Percentiles rank a stretch among this genome's conserved stretches.
Conservation (phyloP, 2,888 invertebrate genomes). For the Frankliniella intonsa region DNA sequence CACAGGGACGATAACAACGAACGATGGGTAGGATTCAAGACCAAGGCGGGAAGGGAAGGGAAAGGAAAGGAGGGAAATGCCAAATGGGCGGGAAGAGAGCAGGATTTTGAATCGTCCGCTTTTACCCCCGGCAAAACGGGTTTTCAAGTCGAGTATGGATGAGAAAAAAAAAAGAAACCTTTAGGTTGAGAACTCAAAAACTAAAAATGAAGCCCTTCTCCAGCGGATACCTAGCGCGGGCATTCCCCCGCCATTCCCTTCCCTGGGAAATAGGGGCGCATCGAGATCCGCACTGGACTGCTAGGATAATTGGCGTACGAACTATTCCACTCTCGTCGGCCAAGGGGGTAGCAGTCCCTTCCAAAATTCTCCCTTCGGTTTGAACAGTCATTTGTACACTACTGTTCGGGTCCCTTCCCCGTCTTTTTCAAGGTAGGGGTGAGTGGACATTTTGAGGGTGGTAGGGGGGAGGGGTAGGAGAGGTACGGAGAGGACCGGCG, state of each 20-base stretch:
- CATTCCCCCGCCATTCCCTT: too few relatives aligned
- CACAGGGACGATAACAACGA: conserved; percentile 52
- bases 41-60: conserved; percentile 37
- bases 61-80: conserved; percentile 39
- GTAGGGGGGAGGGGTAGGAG: too few relatives aligned
- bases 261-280: too few relatives aligned
- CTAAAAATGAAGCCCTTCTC: too few relatives aligned
- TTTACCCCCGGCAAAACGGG: neutral
- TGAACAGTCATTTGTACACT: conserved; percentile 13
- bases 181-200: too few relatives aligned
- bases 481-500: too few relatives aligned
- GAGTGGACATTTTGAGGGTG: too few relatives aligned
- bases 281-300: neutral
- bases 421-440: neutral
- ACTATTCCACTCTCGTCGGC: too few relatives aligned
- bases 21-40: conserved; percentile 49
- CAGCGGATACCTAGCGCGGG: too few relatives aligned
- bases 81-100: conserved; percentile 38
- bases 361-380: neutral
- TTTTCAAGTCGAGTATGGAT: neutral
- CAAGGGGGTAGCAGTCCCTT: too few relatives aligned
- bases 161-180: neutral
- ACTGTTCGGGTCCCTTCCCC: neutral
- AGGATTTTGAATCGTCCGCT: conserved; percentile 18
- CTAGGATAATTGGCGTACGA: neutral